Evolutionary conservation across 2,797 vertebrate species (phyloP).

Genomic region (Hippoglossus hippoglossus): DNA sequence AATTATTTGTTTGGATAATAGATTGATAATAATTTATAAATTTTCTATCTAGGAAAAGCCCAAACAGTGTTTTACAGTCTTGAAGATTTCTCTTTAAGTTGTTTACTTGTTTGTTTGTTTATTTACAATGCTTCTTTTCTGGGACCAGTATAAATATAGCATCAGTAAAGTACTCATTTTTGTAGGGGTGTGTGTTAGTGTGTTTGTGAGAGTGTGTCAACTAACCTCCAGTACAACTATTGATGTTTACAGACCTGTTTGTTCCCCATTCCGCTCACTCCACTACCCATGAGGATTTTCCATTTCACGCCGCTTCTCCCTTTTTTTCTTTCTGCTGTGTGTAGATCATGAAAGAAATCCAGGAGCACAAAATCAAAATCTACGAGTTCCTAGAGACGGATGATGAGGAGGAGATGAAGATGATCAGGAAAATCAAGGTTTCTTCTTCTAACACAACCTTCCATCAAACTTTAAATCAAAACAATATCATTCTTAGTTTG

Average conservation of each 20-base stretch:
- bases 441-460: background rate
- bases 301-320: background rate
- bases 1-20: too few relatives aligned
- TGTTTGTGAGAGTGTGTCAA: conserved; percentile 4
- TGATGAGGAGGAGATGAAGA: conserved; percentile 96
- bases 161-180: too few relatives aligned
- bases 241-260: conserved; percentile 13
- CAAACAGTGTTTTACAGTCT: too few relatives aligned
- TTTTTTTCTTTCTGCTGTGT: conserved; percentile 10
- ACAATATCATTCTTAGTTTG: background rate
- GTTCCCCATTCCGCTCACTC: conserved; percentile 10
- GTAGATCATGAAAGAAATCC: conserved; percentile 98
- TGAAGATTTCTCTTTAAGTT: too few relatives aligned
- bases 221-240: conserved; percentile 2
- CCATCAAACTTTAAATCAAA: background rate
- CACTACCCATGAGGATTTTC: background rate
- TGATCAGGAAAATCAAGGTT: conserved; percentile 96
- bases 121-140: too few relatives aligned
- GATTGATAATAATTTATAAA: too few relatives aligned
- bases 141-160: too few relatives aligned
- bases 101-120: background rate
- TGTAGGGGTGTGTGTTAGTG: background rate
- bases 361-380: conserved; percentile 98
- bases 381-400: conserved; percentile 97
- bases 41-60: too few relatives aligned